phyloP scores from a whole-genome alignment of 2,113 vertebrate species.

The Oenanthe melanoleuca region DNA sequence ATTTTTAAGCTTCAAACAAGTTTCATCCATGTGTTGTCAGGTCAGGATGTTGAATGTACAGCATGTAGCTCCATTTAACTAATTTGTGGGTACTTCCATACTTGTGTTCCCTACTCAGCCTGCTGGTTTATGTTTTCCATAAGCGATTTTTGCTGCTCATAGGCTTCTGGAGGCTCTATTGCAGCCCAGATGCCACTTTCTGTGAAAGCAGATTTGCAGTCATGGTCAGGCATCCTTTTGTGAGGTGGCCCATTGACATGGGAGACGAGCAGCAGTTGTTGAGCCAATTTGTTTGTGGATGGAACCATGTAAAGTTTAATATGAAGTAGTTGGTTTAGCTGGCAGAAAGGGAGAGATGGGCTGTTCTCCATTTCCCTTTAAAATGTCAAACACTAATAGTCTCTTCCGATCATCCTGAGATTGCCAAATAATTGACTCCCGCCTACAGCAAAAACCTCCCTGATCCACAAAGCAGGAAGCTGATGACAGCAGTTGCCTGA shows the following conservation, averaged over 20 bases:
- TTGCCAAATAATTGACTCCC: constrained; percentile 67
- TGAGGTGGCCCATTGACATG: not conserved
- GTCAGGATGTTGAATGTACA: not conserved
- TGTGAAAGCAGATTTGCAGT: not conserved
- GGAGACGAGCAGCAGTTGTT: not conserved
- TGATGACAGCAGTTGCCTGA: constrained; percentile 64
- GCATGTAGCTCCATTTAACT: not conserved
- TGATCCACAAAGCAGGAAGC: constrained; percentile 68
- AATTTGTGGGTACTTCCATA: not conserved
- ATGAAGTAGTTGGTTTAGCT: constrained; percentile 29
- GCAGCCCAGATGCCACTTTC: not conserved
- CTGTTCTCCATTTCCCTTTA: constrained; percentile 71
- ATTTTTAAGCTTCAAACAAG: not conserved
- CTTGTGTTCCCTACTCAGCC: not conserved
- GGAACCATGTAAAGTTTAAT: not conserved
- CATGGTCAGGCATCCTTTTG: not conserved
- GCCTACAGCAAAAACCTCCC: constrained; percentile 65
- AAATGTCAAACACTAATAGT: constrained; percentile 64
- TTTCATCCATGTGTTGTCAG: not conserved
- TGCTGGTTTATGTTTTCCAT: not conserved
- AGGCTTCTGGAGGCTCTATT: not conserved
- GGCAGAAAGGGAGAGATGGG: constrained; percentile 34
- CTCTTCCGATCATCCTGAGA: constrained; percentile 58
- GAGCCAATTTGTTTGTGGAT: constrained; percentile 2
- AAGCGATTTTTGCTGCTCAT: not conserved